phyloP scores from a whole-genome alignment of 30 jellyfish, hydroid and myxozoan genomes.

The Aurelia sp. region DNA sequence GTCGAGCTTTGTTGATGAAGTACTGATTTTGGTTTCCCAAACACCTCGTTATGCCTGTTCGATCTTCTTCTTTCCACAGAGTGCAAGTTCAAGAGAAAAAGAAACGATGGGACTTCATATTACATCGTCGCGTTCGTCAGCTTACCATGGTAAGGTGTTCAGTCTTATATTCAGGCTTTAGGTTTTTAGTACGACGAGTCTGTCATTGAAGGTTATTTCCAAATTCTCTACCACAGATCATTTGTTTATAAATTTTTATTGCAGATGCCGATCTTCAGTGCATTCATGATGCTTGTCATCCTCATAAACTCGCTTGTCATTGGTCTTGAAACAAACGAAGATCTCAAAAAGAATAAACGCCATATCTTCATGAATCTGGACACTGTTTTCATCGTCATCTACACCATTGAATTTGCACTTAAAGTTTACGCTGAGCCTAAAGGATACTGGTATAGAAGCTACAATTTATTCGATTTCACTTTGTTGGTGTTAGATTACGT shows the following conservation, averaged over 20 bases:
- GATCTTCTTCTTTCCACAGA: neutral
- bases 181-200: no score
- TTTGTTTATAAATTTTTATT: neutral
- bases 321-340: slow-evolving; percentile 80
- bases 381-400: slow-evolving; percentile 60
- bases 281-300: slow-evolving; percentile 75
- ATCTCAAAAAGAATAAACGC: slow-evolving; percentile 22
- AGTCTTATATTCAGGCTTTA: no score
- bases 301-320: slow-evolving; percentile 80
- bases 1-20: no score
- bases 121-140: slow-evolving; percentile 30
- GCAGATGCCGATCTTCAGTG: slow-evolving; percentile 71
- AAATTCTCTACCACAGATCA: no score
- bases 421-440: slow-evolving; percentile 77
- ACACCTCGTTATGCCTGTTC: neutral
- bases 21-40: neutral
- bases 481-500: slow-evolving; percentile 72
- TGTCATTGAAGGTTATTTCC: no score
- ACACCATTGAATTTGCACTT: slow-evolving; percentile 69
- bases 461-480: slow-evolving; percentile 71
- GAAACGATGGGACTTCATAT: slow-evolving; percentile 33
- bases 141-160: slow-evolving; percentile 19
- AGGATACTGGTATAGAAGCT: slow-evolving; percentile 83
- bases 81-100: neutral
- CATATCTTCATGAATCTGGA: slow-evolving; percentile 39